Percentiles rank a stretch among this genome's conserved stretches.
phyloP scores from a whole-genome alignment of 2,888 invertebrate species.

The Agrochola lychnidis region DNA sequence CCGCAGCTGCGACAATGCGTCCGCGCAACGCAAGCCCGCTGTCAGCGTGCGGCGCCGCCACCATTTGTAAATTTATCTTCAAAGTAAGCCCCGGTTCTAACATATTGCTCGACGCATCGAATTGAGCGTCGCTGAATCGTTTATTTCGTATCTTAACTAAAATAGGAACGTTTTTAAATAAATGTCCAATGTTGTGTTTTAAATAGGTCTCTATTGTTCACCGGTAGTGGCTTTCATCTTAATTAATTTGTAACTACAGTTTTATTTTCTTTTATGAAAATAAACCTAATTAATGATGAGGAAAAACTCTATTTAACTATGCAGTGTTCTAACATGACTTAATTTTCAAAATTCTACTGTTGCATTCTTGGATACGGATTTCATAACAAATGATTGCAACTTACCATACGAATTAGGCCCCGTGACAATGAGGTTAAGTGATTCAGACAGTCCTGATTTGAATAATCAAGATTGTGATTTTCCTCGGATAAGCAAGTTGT shows the following conservation, averaged over 20 bases:
- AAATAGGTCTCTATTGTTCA: slow-evolving; percentile 68
- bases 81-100: slow-evolving; percentile 80
- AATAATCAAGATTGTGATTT: not conserved
- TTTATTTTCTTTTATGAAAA: slow-evolving; percentile 9
- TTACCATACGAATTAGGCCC: not conserved
- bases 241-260: slow-evolving; percentile 31
- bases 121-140: slow-evolving; percentile 75
- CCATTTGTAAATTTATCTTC: slow-evolving; percentile 87
- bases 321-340: not conserved
- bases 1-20: slow-evolving; percentile 84
- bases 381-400: not conserved
- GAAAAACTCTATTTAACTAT: not conserved
- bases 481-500: not conserved
- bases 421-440: not conserved
- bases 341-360: not conserved
- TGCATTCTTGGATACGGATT: not conserved
- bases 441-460: not conserved
- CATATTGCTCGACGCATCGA: slow-evolving; percentile 80
- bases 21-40: slow-evolving; percentile 69
- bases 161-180: slow-evolving; percentile 81
- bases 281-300: not conserved
- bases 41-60: slow-evolving; percentile 78
- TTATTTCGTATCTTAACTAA: slow-evolving; percentile 77
- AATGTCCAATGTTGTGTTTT: slow-evolving; percentile 64
- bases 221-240: slow-evolving; percentile 50